Conservation (phyloP, 2,113 vertebrate genomes). For the Hippocampus guttulatus region DNA sequence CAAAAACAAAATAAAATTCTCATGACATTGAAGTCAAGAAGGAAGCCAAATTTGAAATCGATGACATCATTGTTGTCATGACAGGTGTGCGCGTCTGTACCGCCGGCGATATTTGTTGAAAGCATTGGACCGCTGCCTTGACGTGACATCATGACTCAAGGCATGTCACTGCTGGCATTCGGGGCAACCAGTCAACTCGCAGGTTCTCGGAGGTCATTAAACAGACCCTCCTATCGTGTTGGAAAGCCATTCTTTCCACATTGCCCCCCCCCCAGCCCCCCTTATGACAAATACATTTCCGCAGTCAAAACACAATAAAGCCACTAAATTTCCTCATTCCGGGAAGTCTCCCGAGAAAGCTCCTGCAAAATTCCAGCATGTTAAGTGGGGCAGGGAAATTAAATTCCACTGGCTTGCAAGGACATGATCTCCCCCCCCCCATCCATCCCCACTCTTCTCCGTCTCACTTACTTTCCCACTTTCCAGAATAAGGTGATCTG, state of each 20-base stretch:
- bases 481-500: slow-evolving; percentile 31
- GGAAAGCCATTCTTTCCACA: slow-evolving; percentile 22
- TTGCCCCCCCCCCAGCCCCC: background rate
- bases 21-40: no score
- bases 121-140: slow-evolving; percentile 18
- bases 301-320: background rate
- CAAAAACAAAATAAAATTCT: no score
- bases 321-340: slow-evolving; percentile 17
- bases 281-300: slow-evolving; percentile 10
- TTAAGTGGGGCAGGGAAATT: slow-evolving; percentile 41
- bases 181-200: slow-evolving; percentile 36
- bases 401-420: slow-evolving; percentile 65
- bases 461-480: slow-evolving; percentile 20
- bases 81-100: slow-evolving; percentile 34
- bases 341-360: slow-evolving; percentile 7
- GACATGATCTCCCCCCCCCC: slow-evolving; percentile 52
- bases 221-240: background rate
- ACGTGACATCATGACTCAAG: slow-evolving; percentile 52
- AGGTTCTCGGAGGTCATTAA: slow-evolving; percentile 26
- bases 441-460: background rate
- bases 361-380: slow-evolving; percentile 30
- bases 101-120: slow-evolving; percentile 43
- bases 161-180: slow-evolving; percentile 33
- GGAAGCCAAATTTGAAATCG: no score
- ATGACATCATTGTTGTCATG: slow-evolving; percentile 29